These are phyloP conservation scores for Pachliopta kotzebuea DNA, from an alignment of 2,888 invertebrate genomes.

Conservation along the genomic window DNA sequence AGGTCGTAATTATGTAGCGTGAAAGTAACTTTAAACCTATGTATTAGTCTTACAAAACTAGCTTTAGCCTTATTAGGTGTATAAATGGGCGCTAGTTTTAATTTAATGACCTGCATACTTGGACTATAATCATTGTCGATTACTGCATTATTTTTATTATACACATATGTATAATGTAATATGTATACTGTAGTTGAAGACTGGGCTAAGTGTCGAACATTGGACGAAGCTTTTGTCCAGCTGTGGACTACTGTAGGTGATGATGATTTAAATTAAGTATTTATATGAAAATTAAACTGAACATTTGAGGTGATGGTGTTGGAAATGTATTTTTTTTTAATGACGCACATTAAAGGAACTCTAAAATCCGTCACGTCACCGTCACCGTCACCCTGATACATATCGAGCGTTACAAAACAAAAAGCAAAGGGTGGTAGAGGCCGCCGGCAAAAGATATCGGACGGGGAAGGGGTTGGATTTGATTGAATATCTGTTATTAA, in stretches of 20 bases:
- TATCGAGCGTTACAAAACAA: constrained; percentile 51
- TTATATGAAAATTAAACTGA: too few species aligned
- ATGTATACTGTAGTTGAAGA: too few species aligned
- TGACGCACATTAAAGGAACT: constrained; percentile 28
- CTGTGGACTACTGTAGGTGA: too few species aligned
- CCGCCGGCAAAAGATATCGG: constrained; percentile 75
- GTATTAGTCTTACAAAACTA: constrained; percentile 15
- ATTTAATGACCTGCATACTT: constrained; percentile 21
- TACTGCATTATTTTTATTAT: background rate
- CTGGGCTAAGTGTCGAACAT: too few species aligned
- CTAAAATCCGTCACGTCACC: constrained; percentile 31
- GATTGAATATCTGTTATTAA: constrained; percentile 81
- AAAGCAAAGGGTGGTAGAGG: constrained; percentile 68
- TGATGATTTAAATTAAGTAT: too few species aligned
- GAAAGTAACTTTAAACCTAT: constrained; percentile 19
- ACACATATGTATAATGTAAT: too few species aligned
- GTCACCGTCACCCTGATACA: constrained; percentile 28
- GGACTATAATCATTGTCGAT: background rate
- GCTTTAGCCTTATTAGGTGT: constrained; percentile 21
- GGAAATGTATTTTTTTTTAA: background rate
- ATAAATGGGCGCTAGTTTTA: constrained; percentile 9
- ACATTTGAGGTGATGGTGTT: background rate
- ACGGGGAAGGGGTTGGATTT: constrained; percentile 75
- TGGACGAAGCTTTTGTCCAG: too few species aligned
- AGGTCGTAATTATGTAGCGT: constrained; percentile 24